phyloP scores from a whole-genome alignment of 2,113 vertebrate genomes.

The Anolis carolinensis region DNA sequence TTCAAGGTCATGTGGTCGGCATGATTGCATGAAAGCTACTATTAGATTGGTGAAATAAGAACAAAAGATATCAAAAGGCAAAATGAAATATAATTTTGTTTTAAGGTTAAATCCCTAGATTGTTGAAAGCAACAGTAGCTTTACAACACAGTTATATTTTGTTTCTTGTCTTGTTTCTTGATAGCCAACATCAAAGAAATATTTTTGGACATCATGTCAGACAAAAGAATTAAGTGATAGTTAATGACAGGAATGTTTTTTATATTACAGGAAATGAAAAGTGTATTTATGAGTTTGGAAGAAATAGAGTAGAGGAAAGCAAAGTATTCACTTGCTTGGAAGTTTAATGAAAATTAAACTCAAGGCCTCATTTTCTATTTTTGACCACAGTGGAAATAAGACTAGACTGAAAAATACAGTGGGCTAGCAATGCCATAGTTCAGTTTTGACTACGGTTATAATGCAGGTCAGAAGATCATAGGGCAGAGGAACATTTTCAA shows the following conservation, averaged over 20 bases:
- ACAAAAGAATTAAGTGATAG: constrained; percentile 11
- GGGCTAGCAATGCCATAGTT: not conserved
- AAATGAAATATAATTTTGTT: not conserved
- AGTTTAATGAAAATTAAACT: constrained; percentile 21
- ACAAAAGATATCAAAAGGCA: not conserved
- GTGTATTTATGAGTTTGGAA: not conserved
- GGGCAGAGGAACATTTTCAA: not conserved
- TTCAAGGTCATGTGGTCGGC: no score
- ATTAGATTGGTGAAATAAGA: not conserved
- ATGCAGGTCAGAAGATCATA: not conserved
- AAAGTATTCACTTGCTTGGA: not conserved
- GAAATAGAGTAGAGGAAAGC: not conserved
- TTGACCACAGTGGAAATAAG: not conserved
- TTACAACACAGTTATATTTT: not conserved
- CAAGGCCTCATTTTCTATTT: not conserved
- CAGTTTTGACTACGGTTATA: not conserved
- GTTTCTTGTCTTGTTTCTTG: not conserved
- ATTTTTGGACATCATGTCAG: not conserved
- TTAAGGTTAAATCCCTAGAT: not conserved
- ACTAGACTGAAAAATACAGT: not conserved
- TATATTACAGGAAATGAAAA: constrained; percentile 18
- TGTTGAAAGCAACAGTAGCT: not conserved
- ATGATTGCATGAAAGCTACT: no score
- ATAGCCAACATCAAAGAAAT: not conserved
- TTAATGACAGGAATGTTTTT: constrained; percentile 8